Conservation (phyloP, 2,113 vertebrate genomes). For the Irena cyanogastra region DNA sequence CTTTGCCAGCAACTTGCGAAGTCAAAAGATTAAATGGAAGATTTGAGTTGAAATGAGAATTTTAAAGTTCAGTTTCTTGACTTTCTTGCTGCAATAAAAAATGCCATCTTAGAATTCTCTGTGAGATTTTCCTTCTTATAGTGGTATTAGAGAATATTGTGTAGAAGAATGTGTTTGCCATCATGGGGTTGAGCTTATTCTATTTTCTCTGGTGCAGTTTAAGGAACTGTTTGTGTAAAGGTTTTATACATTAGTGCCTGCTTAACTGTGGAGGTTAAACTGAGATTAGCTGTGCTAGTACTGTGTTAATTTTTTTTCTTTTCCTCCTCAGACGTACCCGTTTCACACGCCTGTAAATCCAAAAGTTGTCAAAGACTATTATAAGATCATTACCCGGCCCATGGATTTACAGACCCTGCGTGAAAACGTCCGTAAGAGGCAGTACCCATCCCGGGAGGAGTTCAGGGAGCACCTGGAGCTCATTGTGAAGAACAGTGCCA, state of each 20-base stretch:
- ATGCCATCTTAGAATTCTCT: neutral
- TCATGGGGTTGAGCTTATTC: fast-evolving
- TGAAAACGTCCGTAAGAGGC: conserved; percentile 92
- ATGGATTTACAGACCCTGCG: conserved; percentile 97
- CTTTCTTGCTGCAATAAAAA: neutral
- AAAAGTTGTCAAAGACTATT: conserved; percentile 97
- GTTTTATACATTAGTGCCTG: fast-evolving
- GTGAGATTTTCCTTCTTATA: neutral
- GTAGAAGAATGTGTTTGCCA: neutral
- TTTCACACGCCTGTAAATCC: conserved; percentile 97
- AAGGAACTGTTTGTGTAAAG: neutral
- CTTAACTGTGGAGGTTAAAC: neutral
- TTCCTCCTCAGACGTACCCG: conserved; percentile 84
- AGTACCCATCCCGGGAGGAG: conserved; percentile 94
- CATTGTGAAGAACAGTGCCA: conserved; percentile 94
- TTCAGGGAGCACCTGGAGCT: conserved; percentile 93
- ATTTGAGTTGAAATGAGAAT: neutral
- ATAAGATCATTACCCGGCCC: conserved; percentile 93
- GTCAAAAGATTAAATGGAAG: neutral
- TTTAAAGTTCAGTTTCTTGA: neutral
- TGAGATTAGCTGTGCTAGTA: neutral
- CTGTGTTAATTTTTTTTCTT: neutral
- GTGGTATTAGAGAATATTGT: neutral
- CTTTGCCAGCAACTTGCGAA: neutral
- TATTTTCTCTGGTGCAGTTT: neutral